Evolutionary conservation across 2,113 vertebrate genomes (phyloP), one percentile per base, ranked within the genome.

Genomic region (Nesoenas mayeri): DNA sequence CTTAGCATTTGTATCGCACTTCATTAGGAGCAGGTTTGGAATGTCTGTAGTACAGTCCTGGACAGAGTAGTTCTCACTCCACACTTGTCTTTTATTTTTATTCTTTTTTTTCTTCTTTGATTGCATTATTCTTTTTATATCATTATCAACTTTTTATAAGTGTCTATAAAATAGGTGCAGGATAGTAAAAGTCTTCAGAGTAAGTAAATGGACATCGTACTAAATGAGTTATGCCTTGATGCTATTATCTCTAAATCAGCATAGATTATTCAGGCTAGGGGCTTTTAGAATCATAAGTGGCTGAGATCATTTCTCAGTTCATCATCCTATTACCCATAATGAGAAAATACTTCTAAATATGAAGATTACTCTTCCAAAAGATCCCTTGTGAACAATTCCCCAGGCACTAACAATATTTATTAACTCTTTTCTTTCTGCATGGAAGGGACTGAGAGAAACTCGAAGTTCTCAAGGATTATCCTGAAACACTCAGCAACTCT

Each of bases 291-390:
- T 97, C 82, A 5, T 96, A 97, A 98, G 97, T 94, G 95, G 87
- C 94, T 96, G 95, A 97, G 94, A 98, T 97, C 95, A 96, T 98
- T 98, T 97, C 96, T 98, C 96, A 97, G 92, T 96, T 97, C 97
- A 98, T 98, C 98, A 98, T 97, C 93, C 96, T 94, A 98, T 98
- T 98, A 98, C 85, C 95, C 72, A 5, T 98, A 98, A 98, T 97
- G 96, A 98, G 95, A 98, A 98, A 98, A 97, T 97, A 98, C 94
- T 97, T 97, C 96, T 96, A 97, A 97, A 97, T 95, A 94, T 82
- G 96, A 98, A 95, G 93, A 97, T 97, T 96, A 95, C 91, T 97
- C 94, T 97, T 97, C 88, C 96, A 91, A 75, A 95, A 98, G 96
- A 96, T 98, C 97, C 79, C 91, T 54, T 56, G 89, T 95, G 97